Evolutionary conservation across 2,888 invertebrate species (phyloP).

Genomic region (Perizoma flavofasciatum): DNA sequence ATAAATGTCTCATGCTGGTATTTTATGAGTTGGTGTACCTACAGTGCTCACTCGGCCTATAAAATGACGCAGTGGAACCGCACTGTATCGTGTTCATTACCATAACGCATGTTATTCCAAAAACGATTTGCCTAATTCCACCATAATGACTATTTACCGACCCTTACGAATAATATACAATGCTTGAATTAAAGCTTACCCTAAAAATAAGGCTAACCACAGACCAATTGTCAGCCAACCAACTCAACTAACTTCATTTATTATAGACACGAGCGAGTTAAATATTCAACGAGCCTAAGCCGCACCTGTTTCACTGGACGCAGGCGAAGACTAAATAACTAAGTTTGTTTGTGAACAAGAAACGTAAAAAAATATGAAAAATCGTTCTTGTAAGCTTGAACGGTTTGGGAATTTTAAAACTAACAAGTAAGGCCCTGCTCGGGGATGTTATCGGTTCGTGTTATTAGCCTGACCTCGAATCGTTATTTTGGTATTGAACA

Average conservation of each 20-base stretch:
- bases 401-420: slow-evolving; percentile 43
- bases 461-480: slow-evolving; percentile 61
- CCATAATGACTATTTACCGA: slow-evolving; percentile 30
- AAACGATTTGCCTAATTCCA: slow-evolving; percentile 28
- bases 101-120: slow-evolving; percentile 12
- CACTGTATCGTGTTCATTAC: slow-evolving; percentile 13
- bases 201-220: slow-evolving; percentile 37
- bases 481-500: slow-evolving; percentile 42
- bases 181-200: slow-evolving; percentile 35
- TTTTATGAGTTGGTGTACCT: too few relatives aligned
- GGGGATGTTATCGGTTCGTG: slow-evolving; percentile 53
- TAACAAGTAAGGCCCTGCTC: slow-evolving; percentile 49
- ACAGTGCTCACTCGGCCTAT: too few relatives aligned
- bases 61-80: neutral
- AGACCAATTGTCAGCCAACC: slow-evolving; percentile 43
- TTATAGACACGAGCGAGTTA: slow-evolving; percentile 40
- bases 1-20: too few relatives aligned
- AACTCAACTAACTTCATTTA: slow-evolving; percentile 42
- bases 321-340: slow-evolving; percentile 34
- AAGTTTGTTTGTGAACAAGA: slow-evolving; percentile 29
- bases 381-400: slow-evolving; percentile 17
- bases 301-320: slow-evolving; percentile 38
- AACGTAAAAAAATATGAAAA: slow-evolving; percentile 34
- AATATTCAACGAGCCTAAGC: slow-evolving; percentile 41
- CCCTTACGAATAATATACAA: slow-evolving; percentile 36